A percentile compares a stretch with the other conserved stretches of the same genome.
Conservation (phyloP, 1,140 invertebrate species). For the Meloidogyne chitwoodi region DNA sequence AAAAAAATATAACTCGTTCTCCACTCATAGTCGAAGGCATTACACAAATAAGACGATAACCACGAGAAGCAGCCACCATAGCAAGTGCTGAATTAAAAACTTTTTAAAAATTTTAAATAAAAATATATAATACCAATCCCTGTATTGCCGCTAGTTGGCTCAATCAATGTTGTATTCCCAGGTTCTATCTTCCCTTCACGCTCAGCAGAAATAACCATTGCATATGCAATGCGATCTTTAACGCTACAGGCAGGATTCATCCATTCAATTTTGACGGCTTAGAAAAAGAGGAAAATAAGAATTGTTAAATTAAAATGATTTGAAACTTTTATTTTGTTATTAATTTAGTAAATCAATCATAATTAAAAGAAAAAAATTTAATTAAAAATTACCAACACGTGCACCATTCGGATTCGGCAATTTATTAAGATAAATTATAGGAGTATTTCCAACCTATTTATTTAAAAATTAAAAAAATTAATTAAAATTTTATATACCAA, state of each 20-base stretch:
- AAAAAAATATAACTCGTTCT: conserved; percentile 30
- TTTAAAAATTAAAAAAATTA: neutral
- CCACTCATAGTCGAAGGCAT: conserved; percentile 62
- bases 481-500: conserved; percentile 13
- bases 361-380: neutral
- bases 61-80: conserved; percentile 33
- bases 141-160: conserved; percentile 44
- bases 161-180: conserved; percentile 57
- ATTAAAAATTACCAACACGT: conserved; percentile 38
- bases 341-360: conserved; percentile 10
- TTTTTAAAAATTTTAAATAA: neutral
- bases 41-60: conserved; percentile 60
- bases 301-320: too few species aligned
- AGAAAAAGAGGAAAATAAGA: conserved; percentile 7
- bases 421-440: conserved; percentile 56
- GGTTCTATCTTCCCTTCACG: conserved; percentile 57
- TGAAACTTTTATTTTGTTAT: too few species aligned
- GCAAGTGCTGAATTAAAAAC: conserved; percentile 25
- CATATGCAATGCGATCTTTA: conserved; percentile 56
- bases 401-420: conserved; percentile 43
- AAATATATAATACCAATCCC: conserved; percentile 10
- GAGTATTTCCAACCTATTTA: conserved; percentile 54
- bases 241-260: conserved; percentile 56
- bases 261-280: conserved; percentile 54
- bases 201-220: conserved; percentile 61